Evolutionary conservation across 2,888 invertebrate species (phyloP).

Genomic region (Thera obeliscata): DNA sequence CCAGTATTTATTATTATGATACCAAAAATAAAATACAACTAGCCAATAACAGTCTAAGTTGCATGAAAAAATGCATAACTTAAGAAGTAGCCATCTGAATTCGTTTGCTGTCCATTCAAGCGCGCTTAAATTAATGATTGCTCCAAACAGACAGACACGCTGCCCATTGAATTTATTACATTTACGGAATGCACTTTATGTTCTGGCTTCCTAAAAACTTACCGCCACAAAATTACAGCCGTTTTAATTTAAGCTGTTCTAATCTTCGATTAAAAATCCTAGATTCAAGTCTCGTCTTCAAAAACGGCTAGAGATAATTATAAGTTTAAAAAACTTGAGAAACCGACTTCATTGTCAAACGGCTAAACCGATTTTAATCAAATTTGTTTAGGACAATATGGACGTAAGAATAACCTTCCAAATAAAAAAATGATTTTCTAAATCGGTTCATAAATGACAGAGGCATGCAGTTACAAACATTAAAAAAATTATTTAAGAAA

Average conservation of each 20-base stretch:
- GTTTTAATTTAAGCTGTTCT: background rate
- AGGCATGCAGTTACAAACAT: no score
- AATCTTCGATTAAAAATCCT: no score
- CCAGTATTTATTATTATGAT: conserved; percentile 7
- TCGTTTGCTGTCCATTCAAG: conserved; percentile 29
- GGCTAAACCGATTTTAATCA: no score
- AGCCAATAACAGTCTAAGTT: conserved; percentile 19
- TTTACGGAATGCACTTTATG: conserved; percentile 20
- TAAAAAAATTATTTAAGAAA: no score
- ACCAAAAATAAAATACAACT: conserved; percentile 15
- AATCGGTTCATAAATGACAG: no score
- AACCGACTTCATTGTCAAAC: no score
- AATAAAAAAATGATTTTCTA: no score
- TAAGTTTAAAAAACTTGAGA: no score
- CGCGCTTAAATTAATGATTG: conserved; percentile 34
- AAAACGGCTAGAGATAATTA: no score
- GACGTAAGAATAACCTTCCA: no score
- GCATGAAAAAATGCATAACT: conserved; percentile 23
- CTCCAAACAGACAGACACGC: conserved; percentile 24
- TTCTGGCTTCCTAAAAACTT: background rate
- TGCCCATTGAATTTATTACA: conserved; percentile 33
- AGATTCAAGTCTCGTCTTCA: no score
- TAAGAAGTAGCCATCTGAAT: conserved; percentile 27
- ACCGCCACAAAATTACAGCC: background rate
- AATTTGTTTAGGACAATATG: no score